phyloP scores from a whole-genome alignment of 2,797 vertebrate genomes.

The Loris lydekkerianus region DNA sequence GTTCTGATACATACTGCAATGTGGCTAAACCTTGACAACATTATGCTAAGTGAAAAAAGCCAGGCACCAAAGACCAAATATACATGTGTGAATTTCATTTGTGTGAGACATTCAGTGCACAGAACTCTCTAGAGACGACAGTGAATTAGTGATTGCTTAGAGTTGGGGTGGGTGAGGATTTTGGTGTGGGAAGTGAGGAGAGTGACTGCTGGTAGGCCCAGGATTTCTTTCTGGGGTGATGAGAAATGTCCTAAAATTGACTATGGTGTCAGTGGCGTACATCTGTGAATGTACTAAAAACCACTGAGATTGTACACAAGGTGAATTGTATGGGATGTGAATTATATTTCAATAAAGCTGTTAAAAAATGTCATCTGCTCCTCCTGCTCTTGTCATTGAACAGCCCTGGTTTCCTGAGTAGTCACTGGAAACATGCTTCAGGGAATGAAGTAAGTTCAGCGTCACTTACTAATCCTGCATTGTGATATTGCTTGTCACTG shows the following conservation, averaged over 20 bases:
- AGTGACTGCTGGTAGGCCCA: background rate
- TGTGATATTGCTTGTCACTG: background rate
- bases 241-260: background rate
- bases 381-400: background rate
- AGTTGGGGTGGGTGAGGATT: background rate
- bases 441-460: background rate
- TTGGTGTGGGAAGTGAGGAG: background rate
- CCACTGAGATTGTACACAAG: background rate
- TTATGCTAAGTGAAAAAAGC: background rate
- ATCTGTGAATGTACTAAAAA: background rate
- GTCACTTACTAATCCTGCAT: background rate
- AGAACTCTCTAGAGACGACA: background rate
- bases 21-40: background rate
- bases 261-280: background rate
- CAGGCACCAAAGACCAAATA: background rate
- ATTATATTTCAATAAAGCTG: conserved; percentile 50
- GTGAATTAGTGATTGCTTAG: background rate
- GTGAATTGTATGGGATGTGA: background rate
- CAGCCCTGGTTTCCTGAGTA: background rate
- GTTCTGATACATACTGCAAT: background rate
- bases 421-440: background rate
- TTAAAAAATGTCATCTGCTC: background rate
- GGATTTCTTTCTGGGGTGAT: background rate
- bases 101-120: background rate
- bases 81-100: background rate